Evolutionary conservation across 2,797 vertebrate species (phyloP), one percentile per base, ranked within the genome.

Genomic region (Pelobates cultripes): DNA sequence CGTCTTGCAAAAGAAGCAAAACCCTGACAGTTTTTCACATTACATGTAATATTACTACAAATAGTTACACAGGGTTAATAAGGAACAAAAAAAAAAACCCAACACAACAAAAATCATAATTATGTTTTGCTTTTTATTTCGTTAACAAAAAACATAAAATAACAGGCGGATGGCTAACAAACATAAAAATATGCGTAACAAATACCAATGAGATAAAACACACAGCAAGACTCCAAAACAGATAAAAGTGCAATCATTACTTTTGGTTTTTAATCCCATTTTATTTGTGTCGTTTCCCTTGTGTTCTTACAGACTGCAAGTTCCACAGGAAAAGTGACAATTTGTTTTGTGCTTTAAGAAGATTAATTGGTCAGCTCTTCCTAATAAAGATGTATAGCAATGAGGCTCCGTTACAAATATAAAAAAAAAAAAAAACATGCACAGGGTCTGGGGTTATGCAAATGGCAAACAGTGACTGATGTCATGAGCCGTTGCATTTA

Each of bases 261-360:
- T 68, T 40, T 51, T 17, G 64, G 64, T 41, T 63, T 53, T 70
- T 83, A 75, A 79, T 79, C 17, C 68, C 67, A 75, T 75, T 70
- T 74, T 83, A 60, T 64, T 28, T 64, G n/a, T 14, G 1, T 63
- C 13, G 77, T 79, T 73, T 70, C 77, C 47, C 47, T 69, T 7
- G 76, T 71, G 64, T 71, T 41, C 17, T 17, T 43, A 40, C 67
- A 55, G 28, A 53, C 17, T 66, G 78, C 41, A 44, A 63, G 42
- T 61, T 81, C 64, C 14, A 45, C 90, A 92, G 87, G 83, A 92
- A 91, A 90, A 92, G 89, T 90, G 91, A 93, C 93, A 93, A 94
- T 94, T 94, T 94, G 92, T 93, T 94, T 94, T 91, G 92, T 92
- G 93, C 92, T 92, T 94, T 92, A 92, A 45, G 93, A 91, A 94